Conservation (phyloP, 2,113 vertebrate species). For the Sylvilagus bachmani region DNA sequence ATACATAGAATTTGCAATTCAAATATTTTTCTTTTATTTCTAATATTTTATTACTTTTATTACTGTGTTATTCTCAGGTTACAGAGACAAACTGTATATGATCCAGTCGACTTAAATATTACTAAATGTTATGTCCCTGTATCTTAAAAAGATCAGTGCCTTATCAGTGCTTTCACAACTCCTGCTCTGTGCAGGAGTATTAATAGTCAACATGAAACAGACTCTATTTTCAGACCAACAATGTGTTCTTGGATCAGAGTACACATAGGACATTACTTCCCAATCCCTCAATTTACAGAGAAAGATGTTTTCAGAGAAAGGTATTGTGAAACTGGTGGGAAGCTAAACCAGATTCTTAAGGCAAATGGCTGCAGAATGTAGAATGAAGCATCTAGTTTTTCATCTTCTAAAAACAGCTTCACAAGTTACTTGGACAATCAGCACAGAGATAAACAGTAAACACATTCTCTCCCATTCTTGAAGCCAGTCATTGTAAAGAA, state of each 20-base stretch:
- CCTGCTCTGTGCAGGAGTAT: background rate
- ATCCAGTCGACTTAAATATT: slow-evolving; percentile 36
- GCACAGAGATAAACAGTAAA: background rate
- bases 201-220: background rate
- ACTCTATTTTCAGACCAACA: background rate
- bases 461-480: background rate
- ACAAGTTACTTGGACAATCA: slow-evolving; percentile 29
- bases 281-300: slow-evolving; percentile 26
- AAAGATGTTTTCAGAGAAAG: slow-evolving; percentile 46
- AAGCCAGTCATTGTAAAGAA: background rate
- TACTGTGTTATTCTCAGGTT: too few species aligned
- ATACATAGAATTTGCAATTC: background rate
- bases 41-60: too few species aligned
- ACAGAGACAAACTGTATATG: background rate
- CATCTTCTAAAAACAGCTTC: slow-evolving; percentile 35
- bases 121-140: background rate
- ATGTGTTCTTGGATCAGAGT: background rate
- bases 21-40: background rate
- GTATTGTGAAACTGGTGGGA: background rate
- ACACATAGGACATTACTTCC: background rate
- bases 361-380: slow-evolving; percentile 28
- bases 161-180: slow-evolving; percentile 13
- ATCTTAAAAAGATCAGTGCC: slow-evolving; percentile 3
- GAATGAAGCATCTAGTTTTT: slow-evolving; percentile 13
- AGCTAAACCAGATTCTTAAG: slow-evolving; percentile 48